These are phyloP conservation scores for Mechanitis messenoides DNA, from an alignment of 2,888 invertebrate genomes.

Conservation along the genomic window DNA sequence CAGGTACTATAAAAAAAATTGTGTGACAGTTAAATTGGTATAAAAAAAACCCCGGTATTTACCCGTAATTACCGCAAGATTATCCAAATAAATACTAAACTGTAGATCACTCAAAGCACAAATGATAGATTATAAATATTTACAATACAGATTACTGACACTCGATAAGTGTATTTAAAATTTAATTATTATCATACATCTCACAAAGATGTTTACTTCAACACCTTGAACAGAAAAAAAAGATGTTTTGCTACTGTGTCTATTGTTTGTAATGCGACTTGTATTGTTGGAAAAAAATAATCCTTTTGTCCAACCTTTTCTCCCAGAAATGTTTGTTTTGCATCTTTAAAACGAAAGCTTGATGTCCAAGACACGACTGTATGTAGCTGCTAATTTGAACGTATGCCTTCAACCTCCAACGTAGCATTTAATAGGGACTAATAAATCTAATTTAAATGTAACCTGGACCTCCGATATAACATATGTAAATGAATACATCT, in stretches of 20 bases:
- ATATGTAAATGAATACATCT: conserved; percentile 75
- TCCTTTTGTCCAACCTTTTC: conserved; percentile 42
- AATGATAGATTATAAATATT: conserved; percentile 23
- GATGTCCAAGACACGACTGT: conserved; percentile 23
- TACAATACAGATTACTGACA: conserved; percentile 50
- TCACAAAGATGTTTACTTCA: conserved; percentile 41
- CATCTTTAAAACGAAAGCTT: conserved; percentile 33
- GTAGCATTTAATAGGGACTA: conserved; percentile 63
- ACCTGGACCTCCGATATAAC: conserved; percentile 71
- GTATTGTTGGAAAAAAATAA: conserved; percentile 53
- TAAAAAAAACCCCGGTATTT: too few species aligned
- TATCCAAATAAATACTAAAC: background rate
- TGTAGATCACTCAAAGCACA: conserved; percentile 1
- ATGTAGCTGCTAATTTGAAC: conserved; percentile 27
- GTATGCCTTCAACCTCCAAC: conserved; percentile 49
- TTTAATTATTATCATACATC: conserved; percentile 63
- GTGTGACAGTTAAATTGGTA: too few species aligned
- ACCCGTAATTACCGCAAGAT: background rate
- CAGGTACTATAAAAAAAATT: too few species aligned
- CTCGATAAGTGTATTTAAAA: conserved; percentile 53
- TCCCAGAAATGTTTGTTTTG: conserved; percentile 41
- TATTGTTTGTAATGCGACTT: conserved; percentile 63
- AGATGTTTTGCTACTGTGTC: conserved; percentile 56
- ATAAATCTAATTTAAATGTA: conserved; percentile 76
- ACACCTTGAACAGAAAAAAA: conserved; percentile 40